phyloP scores from a whole-genome alignment of 92 coral and sea anemone species.

The Virgularia gustaviana region DNA sequence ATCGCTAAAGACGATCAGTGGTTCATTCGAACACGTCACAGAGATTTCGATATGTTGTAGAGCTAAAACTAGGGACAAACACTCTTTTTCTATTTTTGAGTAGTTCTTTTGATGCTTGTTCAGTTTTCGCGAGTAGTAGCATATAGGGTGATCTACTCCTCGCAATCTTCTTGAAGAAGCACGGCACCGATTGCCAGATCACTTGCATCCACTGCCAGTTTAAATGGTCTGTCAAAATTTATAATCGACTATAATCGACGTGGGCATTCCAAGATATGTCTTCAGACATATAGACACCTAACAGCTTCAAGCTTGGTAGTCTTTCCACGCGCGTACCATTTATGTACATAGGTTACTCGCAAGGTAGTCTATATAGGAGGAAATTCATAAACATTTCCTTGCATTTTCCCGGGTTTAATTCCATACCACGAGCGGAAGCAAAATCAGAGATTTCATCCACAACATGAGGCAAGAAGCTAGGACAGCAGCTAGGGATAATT shows the following conservation, averaged over 20 bases:
- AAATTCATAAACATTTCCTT: constrained; percentile 15
- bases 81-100: constrained; percentile 39
- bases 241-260: no score
- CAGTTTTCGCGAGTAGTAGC: no score
- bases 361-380: no score
- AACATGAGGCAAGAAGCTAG: constrained; percentile 14
- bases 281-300: no score
- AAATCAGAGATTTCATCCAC: constrained; percentile 24
- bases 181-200: constrained; percentile 56
- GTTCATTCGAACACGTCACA: constrained; percentile 21
- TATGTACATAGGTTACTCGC: no score
- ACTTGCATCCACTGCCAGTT: constrained; percentile 57
- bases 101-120: not conserved
- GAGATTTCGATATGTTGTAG: constrained; percentile 52
- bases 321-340: no score
- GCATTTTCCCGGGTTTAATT: constrained; percentile 13
- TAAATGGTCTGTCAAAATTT: constrained; percentile 43
- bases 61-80: constrained; percentile 44
- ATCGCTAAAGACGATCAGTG: constrained; percentile 24
- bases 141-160: no score
- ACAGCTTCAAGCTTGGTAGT: no score
- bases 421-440: constrained; percentile 1
- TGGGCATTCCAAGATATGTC: no score
- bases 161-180: constrained; percentile 46
- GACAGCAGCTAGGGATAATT: constrained; percentile 25